phyloP scores from a whole-genome alignment of 2,888 invertebrate species.

The Brachyptera putata region DNA sequence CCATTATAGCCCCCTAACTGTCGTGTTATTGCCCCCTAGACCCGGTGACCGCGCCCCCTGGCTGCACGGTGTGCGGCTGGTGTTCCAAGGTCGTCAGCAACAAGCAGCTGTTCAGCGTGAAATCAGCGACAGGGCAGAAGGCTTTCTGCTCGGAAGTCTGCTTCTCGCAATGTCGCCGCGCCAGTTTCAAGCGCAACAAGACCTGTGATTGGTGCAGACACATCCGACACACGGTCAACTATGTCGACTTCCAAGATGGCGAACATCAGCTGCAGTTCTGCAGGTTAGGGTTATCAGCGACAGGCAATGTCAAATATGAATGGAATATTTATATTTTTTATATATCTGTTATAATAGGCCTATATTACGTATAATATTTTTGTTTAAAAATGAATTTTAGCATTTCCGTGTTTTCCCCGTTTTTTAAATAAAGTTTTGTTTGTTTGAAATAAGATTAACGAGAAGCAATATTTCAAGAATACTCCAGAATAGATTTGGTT shows the following conservation, averaged over 20 bases:
- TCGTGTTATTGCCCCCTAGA: background rate
- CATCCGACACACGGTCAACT: conserved; percentile 83
- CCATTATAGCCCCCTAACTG: background rate
- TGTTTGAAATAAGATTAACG: too few relatives aligned
- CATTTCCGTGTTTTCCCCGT: too few relatives aligned
- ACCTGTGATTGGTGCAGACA: conserved; percentile 94
- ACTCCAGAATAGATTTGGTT: too few relatives aligned
- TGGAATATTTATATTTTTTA: too few relatives aligned
- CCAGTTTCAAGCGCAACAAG: conserved; percentile 85
- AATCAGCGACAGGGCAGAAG: conserved; percentile 45
- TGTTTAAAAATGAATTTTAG: too few relatives aligned
- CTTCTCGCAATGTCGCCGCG: conserved; percentile 82
- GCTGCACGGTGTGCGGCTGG: conserved; percentile 58
- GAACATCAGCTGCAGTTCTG: conserved; percentile 84
- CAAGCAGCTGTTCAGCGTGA: conserved; percentile 36
- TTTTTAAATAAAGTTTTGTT: too few relatives aligned
- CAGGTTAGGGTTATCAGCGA: too few relatives aligned
- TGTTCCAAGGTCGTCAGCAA: conserved; percentile 55
- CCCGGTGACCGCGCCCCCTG: conserved; percentile 29
- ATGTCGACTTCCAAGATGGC: conserved; percentile 88
- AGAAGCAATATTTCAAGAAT: too few relatives aligned
- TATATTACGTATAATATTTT: too few relatives aligned
- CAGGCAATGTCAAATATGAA: too few relatives aligned
- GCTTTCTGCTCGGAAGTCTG: conserved; percentile 83
- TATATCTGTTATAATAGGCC: too few relatives aligned